Conservation (phyloP, 1,140 invertebrate genomes). For the Formica selysi region DNA sequence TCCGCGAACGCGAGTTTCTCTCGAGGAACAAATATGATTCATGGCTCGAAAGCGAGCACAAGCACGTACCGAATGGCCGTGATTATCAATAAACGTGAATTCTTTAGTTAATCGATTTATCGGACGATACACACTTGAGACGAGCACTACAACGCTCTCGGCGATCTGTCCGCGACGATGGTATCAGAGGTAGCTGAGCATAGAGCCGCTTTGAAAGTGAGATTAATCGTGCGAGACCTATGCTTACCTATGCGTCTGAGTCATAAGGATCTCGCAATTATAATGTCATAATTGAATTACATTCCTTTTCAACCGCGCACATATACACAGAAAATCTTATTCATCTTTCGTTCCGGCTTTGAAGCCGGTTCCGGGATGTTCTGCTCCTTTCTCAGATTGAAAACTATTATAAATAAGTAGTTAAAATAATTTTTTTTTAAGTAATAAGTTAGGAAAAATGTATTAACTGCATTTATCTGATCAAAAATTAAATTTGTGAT, state of each 20-base stretch:
- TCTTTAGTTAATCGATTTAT: slow-evolving; percentile 9
- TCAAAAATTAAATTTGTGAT: not conserved
- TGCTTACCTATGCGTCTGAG: slow-evolving; percentile 46
- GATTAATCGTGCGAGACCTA: slow-evolving; percentile 71
- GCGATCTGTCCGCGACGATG: slow-evolving; percentile 18
- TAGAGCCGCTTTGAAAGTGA: slow-evolving; percentile 73
- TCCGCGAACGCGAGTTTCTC: slow-evolving; percentile 19
- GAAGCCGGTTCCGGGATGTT: slow-evolving; percentile 20
- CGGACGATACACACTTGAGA: slow-evolving; percentile 7
- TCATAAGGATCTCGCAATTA: slow-evolving; percentile 70
- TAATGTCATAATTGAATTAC: slow-evolving; percentile 70
- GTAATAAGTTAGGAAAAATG: too few species aligned
- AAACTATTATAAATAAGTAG: not conserved
- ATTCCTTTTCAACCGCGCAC: not conserved
- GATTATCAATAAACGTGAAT: slow-evolving; percentile 16
- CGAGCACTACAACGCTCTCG: not conserved
- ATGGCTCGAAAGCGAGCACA: not conserved
- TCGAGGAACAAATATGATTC: slow-evolving; percentile 22
- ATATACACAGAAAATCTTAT: slow-evolving; percentile 7
- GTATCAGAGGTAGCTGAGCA: slow-evolving; percentile 49
- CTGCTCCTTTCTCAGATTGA: not conserved
- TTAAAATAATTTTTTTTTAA: not conserved
- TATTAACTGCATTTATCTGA: not conserved
- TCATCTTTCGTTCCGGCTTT: slow-evolving; percentile 28
- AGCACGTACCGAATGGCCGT: not conserved